Base-by-base conservation (phyloP, 2,113 vertebrate genomes). In the Mirounga angustirostris region DNA sequence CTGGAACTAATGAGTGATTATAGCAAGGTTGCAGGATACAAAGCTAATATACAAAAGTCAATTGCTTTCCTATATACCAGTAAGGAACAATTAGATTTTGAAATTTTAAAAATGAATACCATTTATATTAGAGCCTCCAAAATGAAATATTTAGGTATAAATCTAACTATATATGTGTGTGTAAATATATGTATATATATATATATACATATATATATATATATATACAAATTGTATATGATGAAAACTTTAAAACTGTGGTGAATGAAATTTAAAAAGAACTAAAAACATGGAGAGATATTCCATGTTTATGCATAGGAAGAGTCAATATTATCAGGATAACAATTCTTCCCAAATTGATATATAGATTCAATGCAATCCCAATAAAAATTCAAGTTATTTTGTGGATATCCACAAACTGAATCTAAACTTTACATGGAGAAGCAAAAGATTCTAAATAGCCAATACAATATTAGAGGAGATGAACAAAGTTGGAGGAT, bases 301-400 rank as follows among this genome's bases (percentile, higher is more conserved):
- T 43, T 81, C 61, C 50, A 69, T 83, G 65, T 93, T 67, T 46
- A 67, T 43, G 9, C n/a, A 78, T 54, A 86, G 28, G 58, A 78
- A 87, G 73, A 87, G 58, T 78, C 71, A 93, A 11, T 93, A 76
- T 21, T 92, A 50, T 92, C 26, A 71, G 63, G 90, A 82, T 92
- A 54, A 58, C 63, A 84, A 12, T 83, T 63, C 40, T 76, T 76
- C 67, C 43, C 16, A 74, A 30, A 12, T 84, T 84, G 43, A 74
- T 61, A 59, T 61, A 36, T 74, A 65, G 36, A 46, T 56, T 93
- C 58, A 79, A 33, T 74, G 40, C 22, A 79, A 69, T 87, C 28
- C 40, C 19, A 69, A 69, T 65, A 8, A 94, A 87, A 80, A 80
- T 88, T 30, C 40, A 5, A 54, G 52, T 79, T 94, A 76, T 80